Conservation (phyloP, 2,797 vertebrate species). For the Bucorvus abyssinicus region DNA sequence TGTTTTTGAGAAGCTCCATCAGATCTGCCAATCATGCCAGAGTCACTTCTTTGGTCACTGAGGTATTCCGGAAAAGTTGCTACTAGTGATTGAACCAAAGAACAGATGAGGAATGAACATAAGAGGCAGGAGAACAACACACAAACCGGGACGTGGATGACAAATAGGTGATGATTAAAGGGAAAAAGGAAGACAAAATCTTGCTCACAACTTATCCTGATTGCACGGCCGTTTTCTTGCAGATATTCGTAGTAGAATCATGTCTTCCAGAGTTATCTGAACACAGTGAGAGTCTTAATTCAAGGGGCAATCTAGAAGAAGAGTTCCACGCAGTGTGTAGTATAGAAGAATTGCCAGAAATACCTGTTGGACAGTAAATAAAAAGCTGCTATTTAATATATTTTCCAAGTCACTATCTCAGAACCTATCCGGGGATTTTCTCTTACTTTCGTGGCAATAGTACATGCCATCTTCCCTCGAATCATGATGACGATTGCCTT, state of each 20-base stretch:
- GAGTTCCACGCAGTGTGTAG: not conserved
- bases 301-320: not conserved
- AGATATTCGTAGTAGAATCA: not conserved
- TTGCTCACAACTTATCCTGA: not conserved
- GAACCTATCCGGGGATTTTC: not conserved
- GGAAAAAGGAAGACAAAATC: not conserved
- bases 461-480: not conserved
- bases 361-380: not conserved
- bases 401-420: not conserved
- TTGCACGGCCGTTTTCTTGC: not conserved
- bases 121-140: not conserved
- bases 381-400: not conserved
- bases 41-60: not conserved
- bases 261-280: not conserved
- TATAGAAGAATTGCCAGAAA: not conserved
- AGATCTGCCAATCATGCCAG: not conserved
- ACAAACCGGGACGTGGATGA: not conserved
- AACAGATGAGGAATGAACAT: not conserved
- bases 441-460: not conserved
- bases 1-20: not conserved
- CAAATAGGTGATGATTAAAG: not conserved
- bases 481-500: not conserved
- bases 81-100: not conserved
- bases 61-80: not conserved
- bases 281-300: not conserved